Conservation (phyloP, 35 echinoderm and acorn worm genomes). For the Apostichopus californicus region DNA sequence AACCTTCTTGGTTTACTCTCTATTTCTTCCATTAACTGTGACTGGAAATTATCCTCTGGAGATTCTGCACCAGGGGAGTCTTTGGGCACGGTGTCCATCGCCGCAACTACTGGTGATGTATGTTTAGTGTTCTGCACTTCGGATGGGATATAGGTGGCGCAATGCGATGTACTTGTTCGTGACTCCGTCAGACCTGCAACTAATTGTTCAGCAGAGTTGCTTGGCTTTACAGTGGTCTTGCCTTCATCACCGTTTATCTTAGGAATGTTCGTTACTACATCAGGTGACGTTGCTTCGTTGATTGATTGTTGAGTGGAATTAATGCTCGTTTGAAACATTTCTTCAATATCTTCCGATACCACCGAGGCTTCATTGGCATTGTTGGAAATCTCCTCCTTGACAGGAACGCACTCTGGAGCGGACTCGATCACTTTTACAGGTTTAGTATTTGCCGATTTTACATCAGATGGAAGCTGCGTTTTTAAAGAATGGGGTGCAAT, state of each 20-base stretch:
- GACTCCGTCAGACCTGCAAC: too few species aligned
- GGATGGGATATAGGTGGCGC: background rate
- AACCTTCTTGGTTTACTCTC: background rate
- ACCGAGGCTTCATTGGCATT: background rate
- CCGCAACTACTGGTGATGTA: background rate
- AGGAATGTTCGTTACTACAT: too few species aligned
- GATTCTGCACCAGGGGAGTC: background rate
- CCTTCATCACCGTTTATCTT: too few species aligned
- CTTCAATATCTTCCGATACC: too few species aligned
- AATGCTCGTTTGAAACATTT: too few species aligned
- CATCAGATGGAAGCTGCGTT: background rate
- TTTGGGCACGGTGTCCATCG: background rate
- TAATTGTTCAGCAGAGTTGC: too few species aligned
- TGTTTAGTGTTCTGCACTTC: too few species aligned
- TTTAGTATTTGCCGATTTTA: background rate
- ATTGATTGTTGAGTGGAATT: too few species aligned
- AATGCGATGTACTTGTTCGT: too few species aligned
- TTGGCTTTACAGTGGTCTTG: too few species aligned
- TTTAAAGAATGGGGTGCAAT: background rate
- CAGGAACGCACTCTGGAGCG: background rate
- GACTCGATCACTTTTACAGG: background rate
- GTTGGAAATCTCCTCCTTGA: background rate
- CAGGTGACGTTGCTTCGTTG: too few species aligned
- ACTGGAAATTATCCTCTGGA: background rate
- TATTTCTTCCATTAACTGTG: background rate